Conservation (phyloP, 2,797 vertebrate genomes). For the Xenops minutus region DNA sequence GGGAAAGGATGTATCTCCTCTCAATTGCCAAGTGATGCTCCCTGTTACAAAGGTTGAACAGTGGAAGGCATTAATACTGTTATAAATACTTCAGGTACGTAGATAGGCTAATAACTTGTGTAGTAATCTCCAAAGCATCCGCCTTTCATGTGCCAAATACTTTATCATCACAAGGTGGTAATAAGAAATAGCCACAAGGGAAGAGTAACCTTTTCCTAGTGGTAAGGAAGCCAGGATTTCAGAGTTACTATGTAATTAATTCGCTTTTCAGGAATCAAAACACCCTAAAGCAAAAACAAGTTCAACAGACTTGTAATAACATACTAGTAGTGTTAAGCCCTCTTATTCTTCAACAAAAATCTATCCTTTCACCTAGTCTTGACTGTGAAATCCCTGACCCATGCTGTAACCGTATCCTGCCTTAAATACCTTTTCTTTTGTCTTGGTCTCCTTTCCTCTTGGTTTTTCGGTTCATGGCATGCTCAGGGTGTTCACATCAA, state of each 20-base stretch:
- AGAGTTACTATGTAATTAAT: constrained; percentile 63
- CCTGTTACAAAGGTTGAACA: background rate
- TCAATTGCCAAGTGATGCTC: background rate
- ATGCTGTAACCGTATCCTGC: background rate
- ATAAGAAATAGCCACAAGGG: constrained; percentile 64
- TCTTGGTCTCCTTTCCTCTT: background rate
- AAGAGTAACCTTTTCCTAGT: constrained; percentile 55
- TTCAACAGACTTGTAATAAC: constrained; percentile 67
- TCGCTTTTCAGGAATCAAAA: constrained; percentile 61
- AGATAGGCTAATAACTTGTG: constrained; percentile 13
- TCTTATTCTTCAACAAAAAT: constrained; percentile 30
- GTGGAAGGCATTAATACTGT: background rate
- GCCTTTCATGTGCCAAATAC: constrained; percentile 27
- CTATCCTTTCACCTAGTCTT: background rate
- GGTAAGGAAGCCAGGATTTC: constrained; percentile 50
- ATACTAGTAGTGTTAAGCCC: constrained; percentile 25
- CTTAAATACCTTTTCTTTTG: background rate
- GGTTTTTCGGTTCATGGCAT: background rate
- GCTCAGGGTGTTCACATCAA: background rate
- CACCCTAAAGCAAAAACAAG: constrained; percentile 68
- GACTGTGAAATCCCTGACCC: background rate
- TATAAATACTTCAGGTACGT: background rate
- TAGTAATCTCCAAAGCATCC: constrained; percentile 49
- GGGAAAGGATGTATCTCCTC: background rate
- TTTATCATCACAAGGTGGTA: constrained; percentile 63